Evolutionary conservation across 2,113 vertebrate genomes (phyloP).

Genomic region (Eudyptes chrysolophus): DNA sequence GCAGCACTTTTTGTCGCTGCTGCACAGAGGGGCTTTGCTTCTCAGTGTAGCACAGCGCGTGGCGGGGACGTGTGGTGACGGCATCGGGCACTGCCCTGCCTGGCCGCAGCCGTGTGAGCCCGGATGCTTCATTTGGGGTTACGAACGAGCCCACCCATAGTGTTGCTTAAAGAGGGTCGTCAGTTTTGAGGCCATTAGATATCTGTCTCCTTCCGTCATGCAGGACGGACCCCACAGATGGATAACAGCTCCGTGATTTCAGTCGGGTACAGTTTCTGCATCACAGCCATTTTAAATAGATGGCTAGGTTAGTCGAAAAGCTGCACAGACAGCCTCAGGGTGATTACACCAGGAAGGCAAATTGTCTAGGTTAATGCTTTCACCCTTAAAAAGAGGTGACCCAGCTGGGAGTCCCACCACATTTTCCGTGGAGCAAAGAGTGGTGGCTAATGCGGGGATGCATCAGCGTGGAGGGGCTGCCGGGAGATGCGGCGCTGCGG

Average conservation of each 20-base stretch:
- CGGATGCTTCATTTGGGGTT: neutral
- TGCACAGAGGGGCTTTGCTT: neutral
- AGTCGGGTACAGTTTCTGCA: neutral
- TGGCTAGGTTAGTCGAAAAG: neutral
- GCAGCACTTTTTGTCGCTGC: neutral
- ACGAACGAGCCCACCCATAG: neutral
- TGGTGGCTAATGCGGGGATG: neutral
- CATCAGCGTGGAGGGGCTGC: neutral
- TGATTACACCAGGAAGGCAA: neutral
- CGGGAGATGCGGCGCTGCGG: accelerated
- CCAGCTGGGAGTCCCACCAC: neutral
- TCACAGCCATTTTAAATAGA: neutral
- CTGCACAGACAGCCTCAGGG: neutral
- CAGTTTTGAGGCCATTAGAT: neutral
- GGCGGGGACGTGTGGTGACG: neutral
- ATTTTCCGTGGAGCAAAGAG: neutral
- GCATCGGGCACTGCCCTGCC: neutral
- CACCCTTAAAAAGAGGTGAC: neutral
- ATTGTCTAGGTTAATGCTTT: neutral
- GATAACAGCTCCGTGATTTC: neutral
- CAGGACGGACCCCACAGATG: neutral
- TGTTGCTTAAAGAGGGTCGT: neutral
- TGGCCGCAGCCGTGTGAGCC: neutral
- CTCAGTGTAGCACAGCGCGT: accelerated
- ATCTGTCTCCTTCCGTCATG: neutral